Evolutionary conservation across 1,140 invertebrate genomes (phyloP), one percentile per base, ranked within the genome.

Genomic region (Lordiphosa stackelbergi): DNA sequence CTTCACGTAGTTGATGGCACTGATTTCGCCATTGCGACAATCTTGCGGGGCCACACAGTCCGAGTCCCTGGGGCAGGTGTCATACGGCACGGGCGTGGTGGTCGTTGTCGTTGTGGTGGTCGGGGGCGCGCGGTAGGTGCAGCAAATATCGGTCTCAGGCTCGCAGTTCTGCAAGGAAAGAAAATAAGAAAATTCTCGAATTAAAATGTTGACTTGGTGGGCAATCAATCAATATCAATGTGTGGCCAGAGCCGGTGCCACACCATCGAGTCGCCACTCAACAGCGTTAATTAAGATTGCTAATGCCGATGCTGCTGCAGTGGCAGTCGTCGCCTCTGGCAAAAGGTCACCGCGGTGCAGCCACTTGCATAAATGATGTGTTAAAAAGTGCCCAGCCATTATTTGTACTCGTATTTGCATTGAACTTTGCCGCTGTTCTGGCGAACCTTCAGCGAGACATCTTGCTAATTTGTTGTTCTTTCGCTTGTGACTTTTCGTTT

Each of bases 11-110:
- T 75, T 72, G 12, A 74, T 65, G 38, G 78, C 66, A 46, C 58
- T 65, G 52, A 87, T 87, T 73, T 87, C 85, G 10, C 85, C 85
- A 52, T 73, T 84, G 53, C 68, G 69, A 31, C 85, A 87, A 34
- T 84, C 73, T 41, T 79, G 54, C 0, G 83, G 68, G 7, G 83
- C 52, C 12, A 87, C 85, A 60, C 85, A 87, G 40, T 85, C 85
- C 13, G 72, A 73, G 35, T 87, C 66, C 9, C 64, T 47, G 35
- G 52, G 61, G 59, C 85, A 87, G 16, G 60, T 66, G 5, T 45
- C 68, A 8, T 45, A 81, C 9, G 81, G 81, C 13, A 53, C 45
- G 10, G 73, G 57, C 11, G 81, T 72, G 11, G 74, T 63, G 16
- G 81, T 68, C n/a, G 72, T 65, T 19, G 78, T 66, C 1, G 78